A percentile compares a stretch with the other conserved stretches of the same genome.
phyloP scores from a whole-genome alignment of 2,888 invertebrate species.

The Lampropteryx suffumata region DNA sequence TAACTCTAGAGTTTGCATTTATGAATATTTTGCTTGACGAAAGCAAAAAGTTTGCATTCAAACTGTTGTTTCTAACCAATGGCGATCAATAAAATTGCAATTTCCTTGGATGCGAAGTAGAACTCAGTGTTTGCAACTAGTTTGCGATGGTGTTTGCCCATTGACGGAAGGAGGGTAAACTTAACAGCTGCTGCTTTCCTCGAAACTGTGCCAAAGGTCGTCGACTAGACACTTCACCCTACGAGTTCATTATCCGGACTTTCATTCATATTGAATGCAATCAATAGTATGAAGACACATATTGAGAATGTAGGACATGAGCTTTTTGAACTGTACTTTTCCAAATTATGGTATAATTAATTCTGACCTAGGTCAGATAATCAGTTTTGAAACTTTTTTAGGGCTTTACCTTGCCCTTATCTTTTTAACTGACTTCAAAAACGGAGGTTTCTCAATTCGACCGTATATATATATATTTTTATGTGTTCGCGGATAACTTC shows the following conservation, averaged over 20 bases:
- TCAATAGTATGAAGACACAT: constrained; percentile 36
- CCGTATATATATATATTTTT: no score
- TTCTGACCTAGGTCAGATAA: no score
- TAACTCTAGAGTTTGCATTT: background rate
- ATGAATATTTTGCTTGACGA: no score
- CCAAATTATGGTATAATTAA: background rate
- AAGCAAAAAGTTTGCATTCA: constrained; percentile 4
- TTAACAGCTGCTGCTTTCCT: constrained; percentile 48
- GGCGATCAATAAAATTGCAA: no score
- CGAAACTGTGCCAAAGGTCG: constrained; percentile 63
- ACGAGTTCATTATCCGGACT: constrained; percentile 41
- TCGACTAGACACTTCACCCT: constrained; percentile 45
- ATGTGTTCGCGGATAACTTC: no score
- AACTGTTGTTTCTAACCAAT: constrained; percentile 4
- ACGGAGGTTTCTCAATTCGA: no score
- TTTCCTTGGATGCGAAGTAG: no score
- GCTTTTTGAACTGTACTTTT: background rate
- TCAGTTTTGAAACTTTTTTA: no score
- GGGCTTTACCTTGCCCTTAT: no score
- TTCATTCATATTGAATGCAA: constrained; percentile 44
- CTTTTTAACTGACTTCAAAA: no score
- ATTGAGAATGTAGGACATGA: constrained; percentile 13
- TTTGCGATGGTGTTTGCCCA: constrained; percentile 44
- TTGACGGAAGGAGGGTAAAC: constrained; percentile 54
- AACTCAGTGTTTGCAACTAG: no score